Base-by-base conservation (phyloP, 2,797 vertebrate species). In the Notolepis coatsorum region DNA sequence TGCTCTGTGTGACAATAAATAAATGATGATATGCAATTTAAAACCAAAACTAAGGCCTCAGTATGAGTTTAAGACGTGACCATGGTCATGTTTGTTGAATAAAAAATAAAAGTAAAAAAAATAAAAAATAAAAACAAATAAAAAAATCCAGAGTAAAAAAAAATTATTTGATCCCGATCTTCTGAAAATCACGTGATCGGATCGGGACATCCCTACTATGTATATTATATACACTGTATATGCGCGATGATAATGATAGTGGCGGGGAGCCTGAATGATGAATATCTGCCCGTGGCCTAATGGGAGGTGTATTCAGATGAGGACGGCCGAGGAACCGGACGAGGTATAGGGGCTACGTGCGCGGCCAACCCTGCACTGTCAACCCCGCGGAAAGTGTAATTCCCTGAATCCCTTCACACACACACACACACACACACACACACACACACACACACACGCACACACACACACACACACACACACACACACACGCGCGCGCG, bases 241-340 rank as follows among this genome's bases (percentile, higher is more conserved):
- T 41, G 13, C n/a, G 28, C 8, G 45, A 30, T 15, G 20, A 70
- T 77, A 74, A 82, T 80, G 67, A 80, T 65, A 53, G 58, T 35
- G 56, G 61, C 65, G 52, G 57, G 43, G 33, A 55, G 43, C 38
- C 42, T 24, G 31, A 50, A 65, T 78, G 66, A 82, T 75, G 70
- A 82, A 88, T 82, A 68, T 68, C 57, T 71, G 68, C 71, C 70
- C 20, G 52, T 38, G 67, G 65, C 71, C 70, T 86, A 87, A 89
- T 82, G 81, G 68, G 61, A 73, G 59, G 57, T 82, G 63, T 81
- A 82, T 85, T 81, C 73, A 85, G 77, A 88, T 81, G 71, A 85
- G 74, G 79, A n/a, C n/a, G 57, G 71, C 57, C 70, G 77, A 60
- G 57, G 61, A 62, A 57, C 47, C 7, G 60, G 79, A 69, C 50